phyloP scores from a whole-genome alignment of 2,113 vertebrate genomes.

The Verasper variegatus region DNA sequence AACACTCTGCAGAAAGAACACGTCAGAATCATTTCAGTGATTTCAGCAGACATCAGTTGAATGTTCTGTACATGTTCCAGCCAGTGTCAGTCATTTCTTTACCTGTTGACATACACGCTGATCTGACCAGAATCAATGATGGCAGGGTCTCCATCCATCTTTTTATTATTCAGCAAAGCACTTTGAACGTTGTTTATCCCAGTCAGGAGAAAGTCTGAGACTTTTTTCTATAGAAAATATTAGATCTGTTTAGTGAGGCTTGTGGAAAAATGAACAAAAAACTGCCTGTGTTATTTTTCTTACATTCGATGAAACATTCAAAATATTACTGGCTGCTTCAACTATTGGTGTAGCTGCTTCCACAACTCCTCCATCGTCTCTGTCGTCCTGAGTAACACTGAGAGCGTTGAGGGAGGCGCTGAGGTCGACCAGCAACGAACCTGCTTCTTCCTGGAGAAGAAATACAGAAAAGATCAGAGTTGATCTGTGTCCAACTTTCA shows the following conservation, averaged over 20 bases:
- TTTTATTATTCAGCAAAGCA: slow-evolving; percentile 85
- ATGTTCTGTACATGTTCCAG: not conserved
- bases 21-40: not conserved
- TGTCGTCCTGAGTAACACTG: slow-evolving; percentile 63
- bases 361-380: slow-evolving; percentile 70
- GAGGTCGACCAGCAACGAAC: slow-evolving; percentile 82
- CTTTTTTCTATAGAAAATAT: slow-evolving; percentile 67
- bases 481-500: no score
- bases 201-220: slow-evolving; percentile 80
- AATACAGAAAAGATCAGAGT: not conserved
- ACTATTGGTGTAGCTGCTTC: slow-evolving; percentile 83
- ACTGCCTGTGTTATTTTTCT: slow-evolving; percentile 38
- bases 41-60: not conserved
- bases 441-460: slow-evolving; percentile 83
- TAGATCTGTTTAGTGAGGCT: not conserved
- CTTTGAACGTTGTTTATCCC: slow-evolving; percentile 87
- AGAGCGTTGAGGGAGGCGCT: slow-evolving; percentile 83
- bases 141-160: slow-evolving; percentile 78
- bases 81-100: slow-evolving; percentile 33
- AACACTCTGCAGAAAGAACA: slow-evolving; percentile 66
- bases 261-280: not conserved
- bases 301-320: slow-evolving; percentile 82
- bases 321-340: slow-evolving; percentile 86
- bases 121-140: slow-evolving; percentile 84
- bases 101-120: slow-evolving; percentile 92